A percentile compares a stretch with the other conserved stretches of the same genome.
Evolutionary conservation across 92 coral and sea anemone species (phyloP).

Genomic region (Plumapathes pennacea): DNA sequence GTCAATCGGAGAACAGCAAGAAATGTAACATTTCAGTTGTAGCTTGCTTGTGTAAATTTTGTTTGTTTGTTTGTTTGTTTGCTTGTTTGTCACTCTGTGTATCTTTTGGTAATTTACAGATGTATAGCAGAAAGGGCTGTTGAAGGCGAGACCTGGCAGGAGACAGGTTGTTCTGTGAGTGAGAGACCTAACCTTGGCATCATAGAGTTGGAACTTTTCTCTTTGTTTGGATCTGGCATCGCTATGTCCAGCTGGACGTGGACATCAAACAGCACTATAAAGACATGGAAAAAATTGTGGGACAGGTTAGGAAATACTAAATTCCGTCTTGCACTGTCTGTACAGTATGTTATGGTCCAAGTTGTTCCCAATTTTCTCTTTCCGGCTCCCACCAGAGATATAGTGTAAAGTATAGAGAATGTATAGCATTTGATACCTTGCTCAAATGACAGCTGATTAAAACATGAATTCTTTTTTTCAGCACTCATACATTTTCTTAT

Average conservation of each 20-base stretch:
- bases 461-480: no score
- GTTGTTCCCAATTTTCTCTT: neutral
- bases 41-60: neutral
- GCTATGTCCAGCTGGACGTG: conserved; percentile 99
- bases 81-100: neutral
- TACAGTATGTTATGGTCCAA: no score
- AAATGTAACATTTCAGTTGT: no score
- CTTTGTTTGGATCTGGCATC: conserved; percentile 95
- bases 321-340: no score
- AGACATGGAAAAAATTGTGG: conserved; percentile 95
- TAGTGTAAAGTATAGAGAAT: no score
- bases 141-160: conserved; percentile 46
- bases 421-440: no score
- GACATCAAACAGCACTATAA: conserved; percentile 93
- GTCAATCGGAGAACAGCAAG: no score
- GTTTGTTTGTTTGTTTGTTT: neutral
- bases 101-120: conserved; percentile 49
- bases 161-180: conserved; percentile 51
- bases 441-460: no score
- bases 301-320: conserved; percentile 92
- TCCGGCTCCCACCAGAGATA: neutral
- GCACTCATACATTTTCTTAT: no score
- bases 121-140: conserved; percentile 85
- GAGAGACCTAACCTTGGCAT: conserved; percentile 80
- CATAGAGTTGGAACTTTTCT: conserved; percentile 84